phyloP scores from a whole-genome alignment of 2,113 vertebrate species.

The Sylvietta virens region DNA sequence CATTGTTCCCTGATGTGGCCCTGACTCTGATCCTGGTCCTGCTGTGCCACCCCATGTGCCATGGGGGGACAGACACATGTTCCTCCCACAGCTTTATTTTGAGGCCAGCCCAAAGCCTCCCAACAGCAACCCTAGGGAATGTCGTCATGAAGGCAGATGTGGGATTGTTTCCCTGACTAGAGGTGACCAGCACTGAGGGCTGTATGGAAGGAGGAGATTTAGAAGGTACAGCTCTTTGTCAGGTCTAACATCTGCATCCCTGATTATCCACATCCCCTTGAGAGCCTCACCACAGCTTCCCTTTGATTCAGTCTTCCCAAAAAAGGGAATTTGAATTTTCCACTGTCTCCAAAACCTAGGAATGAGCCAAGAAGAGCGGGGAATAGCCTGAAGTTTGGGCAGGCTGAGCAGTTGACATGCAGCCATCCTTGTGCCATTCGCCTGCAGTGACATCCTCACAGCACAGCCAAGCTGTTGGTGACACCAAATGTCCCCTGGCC shows the following conservation, averaged over 20 bases:
- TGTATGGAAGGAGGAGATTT: not conserved
- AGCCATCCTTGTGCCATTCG: not conserved
- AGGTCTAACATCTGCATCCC: not conserved
- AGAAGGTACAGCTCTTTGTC: not conserved
- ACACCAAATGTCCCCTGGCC: not conserved
- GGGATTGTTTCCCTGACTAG: not conserved
- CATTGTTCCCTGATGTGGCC: fast-evolving
- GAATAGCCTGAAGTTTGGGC: not conserved
- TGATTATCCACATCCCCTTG: not conserved
- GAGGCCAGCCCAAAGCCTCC: not conserved
- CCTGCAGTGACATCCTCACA: not conserved
- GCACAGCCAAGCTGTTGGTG: not conserved
- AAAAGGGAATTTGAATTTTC: not conserved
- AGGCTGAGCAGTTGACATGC: not conserved
- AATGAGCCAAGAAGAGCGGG: not conserved
- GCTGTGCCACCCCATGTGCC: not conserved
- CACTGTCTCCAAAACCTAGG: not conserved
- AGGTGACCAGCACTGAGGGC: not conserved
- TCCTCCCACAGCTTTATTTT: not conserved
- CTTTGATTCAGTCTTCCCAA: not conserved
- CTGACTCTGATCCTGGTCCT: not conserved
- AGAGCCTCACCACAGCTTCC: not conserved
- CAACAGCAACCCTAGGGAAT: fast-evolving
- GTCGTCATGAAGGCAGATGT: not conserved
- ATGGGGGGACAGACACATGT: not conserved